Conservation (phyloP, 2,113 vertebrate genomes). For the Zootoca vivipara region DNA sequence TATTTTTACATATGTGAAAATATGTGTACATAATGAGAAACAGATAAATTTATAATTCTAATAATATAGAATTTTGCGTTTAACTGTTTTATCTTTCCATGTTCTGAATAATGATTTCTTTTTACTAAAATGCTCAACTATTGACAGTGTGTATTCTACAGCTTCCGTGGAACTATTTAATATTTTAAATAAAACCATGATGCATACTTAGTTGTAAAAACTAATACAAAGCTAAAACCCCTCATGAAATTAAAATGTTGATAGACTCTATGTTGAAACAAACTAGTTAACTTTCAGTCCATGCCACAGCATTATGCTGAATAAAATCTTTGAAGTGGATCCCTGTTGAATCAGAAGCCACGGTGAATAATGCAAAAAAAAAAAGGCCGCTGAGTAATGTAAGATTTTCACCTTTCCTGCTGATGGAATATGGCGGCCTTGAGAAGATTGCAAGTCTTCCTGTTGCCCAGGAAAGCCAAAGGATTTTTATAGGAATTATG, state of each 20-base stretch:
- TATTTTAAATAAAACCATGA: background rate
- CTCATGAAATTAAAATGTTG: conserved; percentile 46
- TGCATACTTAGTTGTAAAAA: background rate
- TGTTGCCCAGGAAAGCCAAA: background rate
- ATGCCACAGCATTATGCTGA: background rate
- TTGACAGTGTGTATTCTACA: conserved; percentile 24
- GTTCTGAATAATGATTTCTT: conserved; percentile 1
- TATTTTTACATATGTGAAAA: background rate
- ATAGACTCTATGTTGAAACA: conserved; percentile 27
- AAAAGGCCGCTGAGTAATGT: conserved; percentile 15
- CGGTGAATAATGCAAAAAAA: conserved; percentile 35
- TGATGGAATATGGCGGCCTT: background rate
- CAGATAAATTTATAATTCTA: conserved; percentile 28
- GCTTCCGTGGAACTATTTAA: background rate
- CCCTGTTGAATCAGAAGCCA: conserved; percentile 28
- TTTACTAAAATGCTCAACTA: background rate
- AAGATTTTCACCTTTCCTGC: conserved; percentile 19
- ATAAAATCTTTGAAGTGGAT: conserved; percentile 45
- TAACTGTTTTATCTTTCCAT: background rate
- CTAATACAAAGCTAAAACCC: background rate
- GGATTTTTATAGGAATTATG: background rate
- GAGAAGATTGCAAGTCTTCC: background rate
- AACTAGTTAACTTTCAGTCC: conserved; percentile 37
- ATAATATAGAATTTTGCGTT: background rate
- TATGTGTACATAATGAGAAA: background rate